These are phyloP conservation scores for Capra hircus DNA, from an alignment of 2,113 vertebrate species.

Conservation along the genomic window DNA sequence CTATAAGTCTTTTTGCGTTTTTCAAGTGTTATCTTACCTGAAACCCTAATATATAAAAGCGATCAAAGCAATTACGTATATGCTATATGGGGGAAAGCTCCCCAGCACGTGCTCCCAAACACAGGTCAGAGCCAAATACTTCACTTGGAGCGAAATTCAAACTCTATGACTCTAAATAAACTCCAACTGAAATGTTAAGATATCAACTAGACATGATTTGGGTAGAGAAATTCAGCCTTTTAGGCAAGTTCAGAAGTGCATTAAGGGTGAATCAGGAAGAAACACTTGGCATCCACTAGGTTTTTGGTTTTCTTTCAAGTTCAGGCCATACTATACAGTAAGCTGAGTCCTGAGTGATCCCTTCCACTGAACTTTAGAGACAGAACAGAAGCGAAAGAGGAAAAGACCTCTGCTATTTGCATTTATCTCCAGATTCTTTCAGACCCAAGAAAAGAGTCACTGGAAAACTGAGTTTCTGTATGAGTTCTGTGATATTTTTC, in stretches of 20 bases:
- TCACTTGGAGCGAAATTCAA: neutral
- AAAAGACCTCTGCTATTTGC: neutral
- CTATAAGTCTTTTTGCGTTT: neutral
- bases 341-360: neutral
- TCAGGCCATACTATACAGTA: neutral
- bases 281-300: neutral
- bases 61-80: neutral
- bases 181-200: conserved; percentile 2
- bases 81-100: neutral
- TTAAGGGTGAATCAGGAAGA: neutral
- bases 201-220: neutral
- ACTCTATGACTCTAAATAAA: neutral
- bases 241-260: neutral
- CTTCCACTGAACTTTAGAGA: neutral
- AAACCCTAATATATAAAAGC: neutral
- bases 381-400: neutral
- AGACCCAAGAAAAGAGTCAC: neutral
- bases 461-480: neutral
- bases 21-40: neutral
- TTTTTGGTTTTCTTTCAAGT: neutral
- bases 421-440: neutral
- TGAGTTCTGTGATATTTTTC: neutral
- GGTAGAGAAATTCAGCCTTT: neutral
- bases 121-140: neutral
- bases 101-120: neutral